Evolutionary conservation across 2,797 vertebrate genomes (phyloP), one percentile per base, ranked within the genome.

Genomic region (Pelochelys cantorii): DNA sequence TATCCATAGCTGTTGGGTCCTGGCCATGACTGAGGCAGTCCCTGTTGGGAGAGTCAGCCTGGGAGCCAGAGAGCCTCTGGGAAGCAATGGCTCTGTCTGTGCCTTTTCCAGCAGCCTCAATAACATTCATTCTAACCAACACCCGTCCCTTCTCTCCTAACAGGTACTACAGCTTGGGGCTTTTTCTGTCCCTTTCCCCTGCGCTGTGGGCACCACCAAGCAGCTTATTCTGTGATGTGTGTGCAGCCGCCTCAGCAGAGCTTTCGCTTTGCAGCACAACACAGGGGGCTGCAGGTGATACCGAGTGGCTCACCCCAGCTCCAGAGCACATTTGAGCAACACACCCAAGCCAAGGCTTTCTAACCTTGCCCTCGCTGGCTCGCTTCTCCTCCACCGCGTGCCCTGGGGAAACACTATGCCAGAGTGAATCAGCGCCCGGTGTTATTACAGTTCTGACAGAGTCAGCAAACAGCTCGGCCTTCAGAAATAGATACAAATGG

Each of bases 401-500:
- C 81, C n/a, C 1, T 5, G 54, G 6, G 13, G 75, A 25, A 85
- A 53, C 29, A 79, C 53, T 11, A 84, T 88, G 88, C 93, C 93
- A 37, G 81, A n/a, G 57, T n/a, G 90, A 92, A 94, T 92, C 94
- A 95, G 95, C 90, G 92, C 54, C 2, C 13, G 14, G 82, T 71
- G 34, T 79, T 52, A 91, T 92, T 78, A 55, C 8, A 71, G 84
- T 65, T 65, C 84, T 20, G 18, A 2, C 11, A 4, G 86, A 1
- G 81, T 95, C 96, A 92, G 96, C 90, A 54, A 77, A 52, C 52
- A 3, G 81, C 87, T 84, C 92, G 79, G 62, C 74, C 48, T 92
- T 84, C 96, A 79, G 86, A 90, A 97, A 37, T 93, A 96, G 65
- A 81, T 15, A 55, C 96, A 90, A 93, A 56, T 37, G 60, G 83